These are phyloP conservation scores for Tetragonula clypearis DNA, from an alignment of 1,140 invertebrate genomes.

Conservation along the genomic window DNA sequence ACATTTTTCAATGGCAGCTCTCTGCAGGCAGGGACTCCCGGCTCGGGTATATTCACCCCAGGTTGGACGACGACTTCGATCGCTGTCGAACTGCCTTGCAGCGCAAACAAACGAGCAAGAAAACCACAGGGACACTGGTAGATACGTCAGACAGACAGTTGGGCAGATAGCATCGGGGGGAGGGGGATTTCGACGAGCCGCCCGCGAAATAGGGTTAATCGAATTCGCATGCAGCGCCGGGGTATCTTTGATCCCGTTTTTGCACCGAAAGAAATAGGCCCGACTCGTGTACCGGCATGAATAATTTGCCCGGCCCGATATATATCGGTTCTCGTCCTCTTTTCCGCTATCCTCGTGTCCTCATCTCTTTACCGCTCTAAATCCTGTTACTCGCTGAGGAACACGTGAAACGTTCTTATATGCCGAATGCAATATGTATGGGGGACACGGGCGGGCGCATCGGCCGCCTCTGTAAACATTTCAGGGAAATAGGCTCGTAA, in stretches of 20 bases:
- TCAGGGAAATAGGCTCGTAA: background rate
- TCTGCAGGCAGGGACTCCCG: background rate
- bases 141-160: constrained; percentile 1
- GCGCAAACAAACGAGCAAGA: constrained; percentile 6
- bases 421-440: constrained; percentile 34
- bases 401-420: constrained; percentile 46
- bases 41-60: background rate
- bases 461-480: constrained; percentile 14
- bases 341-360: constrained; percentile 28
- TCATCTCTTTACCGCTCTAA: constrained; percentile 42
- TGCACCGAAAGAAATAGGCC: constrained; percentile 32
- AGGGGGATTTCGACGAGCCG: constrained; percentile 46
- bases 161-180: constrained; percentile 2
- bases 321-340: constrained; percentile 34
- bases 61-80: constrained; percentile 7
- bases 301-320: constrained; percentile 43
- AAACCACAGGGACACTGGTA: background rate
- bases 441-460: background rate
- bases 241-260: constrained; percentile 50
- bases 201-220: constrained; percentile 72
- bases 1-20: constrained; percentile 7
- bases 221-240: constrained; percentile 53
- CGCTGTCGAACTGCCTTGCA: constrained; percentile 7
- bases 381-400: constrained; percentile 33
- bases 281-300: constrained; percentile 48